Evolutionary conservation across 1,140 invertebrate genomes (phyloP).

Genomic region (Samia ricini): DNA sequence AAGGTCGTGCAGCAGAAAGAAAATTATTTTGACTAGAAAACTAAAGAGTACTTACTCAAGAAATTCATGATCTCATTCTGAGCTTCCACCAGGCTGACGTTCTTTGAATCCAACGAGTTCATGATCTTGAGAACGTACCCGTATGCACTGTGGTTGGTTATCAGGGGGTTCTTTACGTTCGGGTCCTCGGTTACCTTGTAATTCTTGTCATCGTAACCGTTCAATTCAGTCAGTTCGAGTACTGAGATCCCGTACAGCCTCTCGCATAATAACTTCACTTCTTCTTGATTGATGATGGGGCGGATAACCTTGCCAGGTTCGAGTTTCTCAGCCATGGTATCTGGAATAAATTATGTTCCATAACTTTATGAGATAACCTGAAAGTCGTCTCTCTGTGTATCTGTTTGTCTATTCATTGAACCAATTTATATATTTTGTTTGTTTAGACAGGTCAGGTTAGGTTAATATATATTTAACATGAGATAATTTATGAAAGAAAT

Average conservation of each 20-base stretch:
- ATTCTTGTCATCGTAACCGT: slow-evolving; percentile 91
- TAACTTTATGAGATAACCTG: too few relatives aligned
- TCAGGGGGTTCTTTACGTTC: slow-evolving; percentile 79
- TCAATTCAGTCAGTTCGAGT: slow-evolving; percentile 81
- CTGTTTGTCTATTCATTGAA: too few relatives aligned
- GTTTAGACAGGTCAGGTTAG: too few relatives aligned
- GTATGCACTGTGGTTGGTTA: slow-evolving; percentile 72
- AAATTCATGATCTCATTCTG: slow-evolving; percentile 85
- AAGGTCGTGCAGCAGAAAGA: background rate
- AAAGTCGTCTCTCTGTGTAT: too few relatives aligned
- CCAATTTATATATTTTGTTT: too few relatives aligned
- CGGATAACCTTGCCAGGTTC: slow-evolving; percentile 81
- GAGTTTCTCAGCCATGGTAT: slow-evolving; percentile 50
- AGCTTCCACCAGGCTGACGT: slow-evolving; percentile 81
- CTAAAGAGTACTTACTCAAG: slow-evolving; percentile 74
- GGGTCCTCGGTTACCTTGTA: slow-evolving; percentile 78
- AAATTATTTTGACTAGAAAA: background rate
- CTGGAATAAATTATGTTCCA: slow-evolving; percentile 7
- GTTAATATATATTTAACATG: too few relatives aligned
- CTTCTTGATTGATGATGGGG: slow-evolving; percentile 78
- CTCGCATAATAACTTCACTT: slow-evolving; percentile 78
- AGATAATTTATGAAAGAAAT: too few relatives aligned
- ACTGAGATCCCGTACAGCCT: slow-evolving; percentile 84
- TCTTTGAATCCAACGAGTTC: slow-evolving; percentile 88
- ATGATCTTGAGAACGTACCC: slow-evolving; percentile 91